Conservation (phyloP, 1,140 invertebrate species). For the Andrena cerasifolii region DNA sequence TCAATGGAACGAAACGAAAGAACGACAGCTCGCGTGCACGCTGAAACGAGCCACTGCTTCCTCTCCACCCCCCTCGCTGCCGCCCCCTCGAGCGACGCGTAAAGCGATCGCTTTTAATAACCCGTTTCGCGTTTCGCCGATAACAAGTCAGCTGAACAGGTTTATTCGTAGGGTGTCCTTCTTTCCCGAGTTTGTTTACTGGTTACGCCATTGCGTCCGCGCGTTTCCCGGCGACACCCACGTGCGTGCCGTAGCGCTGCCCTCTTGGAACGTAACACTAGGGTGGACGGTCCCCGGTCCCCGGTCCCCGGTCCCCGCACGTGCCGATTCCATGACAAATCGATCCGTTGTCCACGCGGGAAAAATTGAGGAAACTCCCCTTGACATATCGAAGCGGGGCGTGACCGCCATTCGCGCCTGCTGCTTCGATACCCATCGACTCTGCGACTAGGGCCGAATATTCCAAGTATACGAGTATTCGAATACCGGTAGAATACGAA, state of each 20-base stretch:
- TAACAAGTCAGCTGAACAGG: slow-evolving; percentile 56
- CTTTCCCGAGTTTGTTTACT: slow-evolving; percentile 54
- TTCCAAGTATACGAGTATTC: too few relatives aligned
- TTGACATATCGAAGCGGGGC: neutral
- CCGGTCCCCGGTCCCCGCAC: too few relatives aligned
- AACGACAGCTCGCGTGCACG: slow-evolving; percentile 12
- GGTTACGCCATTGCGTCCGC: slow-evolving; percentile 58
- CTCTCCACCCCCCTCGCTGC: slow-evolving; percentile 7
- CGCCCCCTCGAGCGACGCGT: neutral
- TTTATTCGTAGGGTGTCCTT: slow-evolving; percentile 45
- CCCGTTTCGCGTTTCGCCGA: slow-evolving; percentile 48
- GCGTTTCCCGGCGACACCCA: slow-evolving; percentile 52
- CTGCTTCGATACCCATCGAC: neutral
- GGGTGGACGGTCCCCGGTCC: too few relatives aligned
- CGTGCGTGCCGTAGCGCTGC: slow-evolving; percentile 22
- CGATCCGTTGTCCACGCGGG: neutral
- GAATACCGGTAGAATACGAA: too few relatives aligned
- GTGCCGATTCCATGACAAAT: slow-evolving; percentile 47
- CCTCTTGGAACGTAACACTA: slow-evolving; percentile 21
- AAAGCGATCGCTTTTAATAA: slow-evolving; percentile 54
- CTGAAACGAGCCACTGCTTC: neutral
- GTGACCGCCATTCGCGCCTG: neutral
- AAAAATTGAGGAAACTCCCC: slow-evolving; percentile 3
- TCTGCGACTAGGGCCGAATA: neutral
- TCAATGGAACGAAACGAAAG: slow-evolving; percentile 21